Evolutionary conservation across 2,113 vertebrate genomes (phyloP).

Genomic region (Garra rufa): DNA sequence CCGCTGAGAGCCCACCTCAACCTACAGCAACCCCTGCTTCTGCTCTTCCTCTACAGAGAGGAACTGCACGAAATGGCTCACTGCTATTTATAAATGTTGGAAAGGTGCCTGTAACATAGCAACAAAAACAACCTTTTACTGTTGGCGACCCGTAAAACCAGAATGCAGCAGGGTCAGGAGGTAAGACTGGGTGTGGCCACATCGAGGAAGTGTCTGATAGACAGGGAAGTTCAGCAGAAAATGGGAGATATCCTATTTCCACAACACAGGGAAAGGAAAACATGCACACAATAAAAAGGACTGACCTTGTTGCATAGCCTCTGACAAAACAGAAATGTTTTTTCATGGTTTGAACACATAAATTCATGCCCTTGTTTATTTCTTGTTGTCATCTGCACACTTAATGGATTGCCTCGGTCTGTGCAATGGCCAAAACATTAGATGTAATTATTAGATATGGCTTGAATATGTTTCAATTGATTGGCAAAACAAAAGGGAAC

Average conservation of each 20-base stretch:
- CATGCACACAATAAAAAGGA: neutral
- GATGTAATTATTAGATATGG: slow-evolving; percentile 30
- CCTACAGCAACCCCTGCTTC: neutral
- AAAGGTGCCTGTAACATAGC: slow-evolving; percentile 19
- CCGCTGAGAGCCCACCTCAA: slow-evolving; percentile 1
- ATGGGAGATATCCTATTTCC: neutral
- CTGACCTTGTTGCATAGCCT: neutral
- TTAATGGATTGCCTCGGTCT: neutral
- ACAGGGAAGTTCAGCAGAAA: slow-evolving; percentile 19
- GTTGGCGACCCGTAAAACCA: neutral
- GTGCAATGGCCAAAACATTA: slow-evolving; percentile 16
- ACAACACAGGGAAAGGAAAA: neutral
- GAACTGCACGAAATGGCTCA: slow-evolving; percentile 33
- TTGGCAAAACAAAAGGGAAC: neutral
- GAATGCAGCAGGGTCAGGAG: slow-evolving; percentile 23
- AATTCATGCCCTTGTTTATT: neutral
- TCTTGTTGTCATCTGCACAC: too few relatives aligned
- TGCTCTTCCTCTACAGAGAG: slow-evolving; percentile 30
- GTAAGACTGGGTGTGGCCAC: neutral
- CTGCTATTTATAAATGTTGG: slow-evolving; percentile 53
- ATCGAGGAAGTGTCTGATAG: slow-evolving; percentile 29
- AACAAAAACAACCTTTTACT: slow-evolving; percentile 36
- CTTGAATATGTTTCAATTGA: neutral
- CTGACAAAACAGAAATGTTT: neutral
- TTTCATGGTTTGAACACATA: neutral